These are phyloP conservation scores for Neotoxoptera formosana DNA, from an alignment of 1,140 invertebrate genomes.

Conservation along the genomic window DNA sequence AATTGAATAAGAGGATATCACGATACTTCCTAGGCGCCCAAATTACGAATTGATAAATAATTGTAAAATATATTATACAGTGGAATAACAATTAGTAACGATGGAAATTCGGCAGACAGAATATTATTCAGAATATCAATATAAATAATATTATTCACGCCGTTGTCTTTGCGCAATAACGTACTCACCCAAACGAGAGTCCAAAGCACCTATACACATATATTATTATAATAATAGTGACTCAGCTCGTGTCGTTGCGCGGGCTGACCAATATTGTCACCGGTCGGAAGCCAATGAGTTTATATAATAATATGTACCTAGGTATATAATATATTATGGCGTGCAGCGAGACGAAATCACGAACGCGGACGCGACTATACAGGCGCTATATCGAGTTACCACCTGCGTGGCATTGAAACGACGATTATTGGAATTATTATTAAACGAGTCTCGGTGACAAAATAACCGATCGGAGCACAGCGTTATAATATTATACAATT, in stretches of 20 bases:
- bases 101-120: background rate
- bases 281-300: background rate
- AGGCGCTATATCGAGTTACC: background rate
- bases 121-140: background rate
- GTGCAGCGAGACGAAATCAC: slow-evolving; percentile 3
- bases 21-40: no score
- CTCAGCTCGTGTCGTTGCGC: background rate
- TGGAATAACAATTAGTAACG: background rate
- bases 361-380: background rate
- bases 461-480: background rate
- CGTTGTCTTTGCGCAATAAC: background rate
- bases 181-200: background rate
- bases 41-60: background rate
- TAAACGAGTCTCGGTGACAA: background rate
- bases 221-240: background rate
- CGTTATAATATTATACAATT: background rate
- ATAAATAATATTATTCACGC: background rate
- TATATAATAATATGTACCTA: no score
- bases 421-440: slow-evolving; percentile 19
- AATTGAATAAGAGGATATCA: background rate
- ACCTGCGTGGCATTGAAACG: slow-evolving; percentile 23
- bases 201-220: no score
- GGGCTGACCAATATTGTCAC: background rate
- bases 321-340: no score
- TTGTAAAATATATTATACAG: no score